Base-by-base conservation (phyloP, 2,797 vertebrate species). In the Peromyscus attwateri region DNA sequence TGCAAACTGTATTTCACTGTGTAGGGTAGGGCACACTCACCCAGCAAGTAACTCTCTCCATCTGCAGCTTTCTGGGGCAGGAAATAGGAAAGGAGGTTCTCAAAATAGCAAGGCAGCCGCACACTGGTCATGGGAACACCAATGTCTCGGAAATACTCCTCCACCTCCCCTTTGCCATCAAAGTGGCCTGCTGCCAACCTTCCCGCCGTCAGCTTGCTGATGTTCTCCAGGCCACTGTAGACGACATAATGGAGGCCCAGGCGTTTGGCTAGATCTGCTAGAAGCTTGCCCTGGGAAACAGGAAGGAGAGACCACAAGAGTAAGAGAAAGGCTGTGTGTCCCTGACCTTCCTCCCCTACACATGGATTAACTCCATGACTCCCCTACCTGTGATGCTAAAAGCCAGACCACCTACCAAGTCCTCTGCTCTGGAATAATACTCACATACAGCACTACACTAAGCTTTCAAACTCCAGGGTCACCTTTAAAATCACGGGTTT, bases 181-280 rank as follows among this genome's bases (percentile, higher is more conserved):
- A 98, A 99, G 98, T 98, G 98, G 14, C 94, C 97, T 3, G 97
- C 98, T 23, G 98, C 70, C 95, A 99, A 88, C 85, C 0, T 81
- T 4, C 98, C 98, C 0, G 92, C 97, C 0, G 97, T 98, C 97
- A 98, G 81, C 97, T 97, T 95, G 85, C 96, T 97, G 88, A 99
- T 94, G 0, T 98, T 98, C 97, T 99, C 98, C 97, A 99, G 96
- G 60, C 98, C 97, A 0, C 98, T 98, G 97, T 98, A 98, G 83
- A 99, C 92, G 0, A 98, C 91, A 0, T 98, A 98, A 76, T 0
- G 66, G 88, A 99, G 97, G 19, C 97, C 97, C 7, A 98, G 96
- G 80, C 7, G 70, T 96, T 98, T 98, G 0, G 97, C 96, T 87
- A 99, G 29, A 16, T 99, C 96, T 0, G 98, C 98, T 0, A 98